These are phyloP conservation scores for Pachyuromys duprasi DNA, from an alignment of 2,797 vertebrate species.

Conservation along the genomic window DNA sequence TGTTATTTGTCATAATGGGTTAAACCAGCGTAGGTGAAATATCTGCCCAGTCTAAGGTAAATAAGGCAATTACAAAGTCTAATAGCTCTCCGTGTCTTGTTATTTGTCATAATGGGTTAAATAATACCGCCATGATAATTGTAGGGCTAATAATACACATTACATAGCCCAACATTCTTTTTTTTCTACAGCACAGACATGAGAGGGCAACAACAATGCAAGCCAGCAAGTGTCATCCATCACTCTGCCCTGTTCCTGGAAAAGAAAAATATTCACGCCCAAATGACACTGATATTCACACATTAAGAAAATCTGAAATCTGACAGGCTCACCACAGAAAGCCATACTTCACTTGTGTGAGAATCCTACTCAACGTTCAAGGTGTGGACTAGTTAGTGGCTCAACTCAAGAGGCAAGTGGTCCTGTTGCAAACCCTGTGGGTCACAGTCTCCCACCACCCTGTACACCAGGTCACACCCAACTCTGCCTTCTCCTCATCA, in stretches of 20 bases:
- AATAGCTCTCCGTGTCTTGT: no score
- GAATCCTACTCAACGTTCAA: not conserved
- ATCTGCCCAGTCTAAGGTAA: no score
- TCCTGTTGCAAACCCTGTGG: not conserved
- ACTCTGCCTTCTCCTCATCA: not conserved
- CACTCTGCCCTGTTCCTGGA: not conserved
- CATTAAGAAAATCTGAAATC: not conserved
- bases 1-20: no score
- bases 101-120: no score
- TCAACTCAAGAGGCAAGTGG: not conserved
- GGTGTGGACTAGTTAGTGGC: not conserved
- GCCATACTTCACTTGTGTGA: not conserved
- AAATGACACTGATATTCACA: not conserved
- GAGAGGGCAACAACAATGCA: not conserved
- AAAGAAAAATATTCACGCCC: not conserved
- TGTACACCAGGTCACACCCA: accelerated
- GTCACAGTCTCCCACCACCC: not conserved
- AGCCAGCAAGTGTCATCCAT: not conserved
- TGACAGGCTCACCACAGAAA: not conserved
- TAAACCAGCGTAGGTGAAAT: no score
- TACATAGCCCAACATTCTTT: no score
- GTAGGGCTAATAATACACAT: no score
- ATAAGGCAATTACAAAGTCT: no score
- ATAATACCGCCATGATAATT: no score
- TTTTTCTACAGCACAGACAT: no score